phyloP scores from a whole-genome alignment of 2,888 invertebrate genomes.

The Pocota personata region DNA sequence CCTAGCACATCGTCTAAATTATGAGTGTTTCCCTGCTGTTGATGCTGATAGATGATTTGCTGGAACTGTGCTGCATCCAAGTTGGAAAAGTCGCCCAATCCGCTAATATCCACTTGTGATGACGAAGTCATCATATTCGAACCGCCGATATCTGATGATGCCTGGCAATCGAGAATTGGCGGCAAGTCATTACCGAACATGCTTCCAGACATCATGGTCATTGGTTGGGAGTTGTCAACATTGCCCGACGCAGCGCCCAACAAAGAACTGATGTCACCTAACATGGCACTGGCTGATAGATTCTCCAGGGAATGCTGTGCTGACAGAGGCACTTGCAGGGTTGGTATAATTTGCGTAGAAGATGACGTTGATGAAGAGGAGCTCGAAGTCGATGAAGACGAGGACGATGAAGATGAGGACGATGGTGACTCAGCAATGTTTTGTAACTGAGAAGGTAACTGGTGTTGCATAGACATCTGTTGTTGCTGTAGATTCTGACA shows the following conservation, averaged over 20 bases:
- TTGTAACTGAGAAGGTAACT: conserved; percentile 31
- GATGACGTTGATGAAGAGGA: conserved; percentile 44
- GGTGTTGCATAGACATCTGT: conserved; percentile 26
- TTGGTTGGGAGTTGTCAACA: conserved; percentile 22
- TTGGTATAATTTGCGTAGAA: conserved; percentile 61
- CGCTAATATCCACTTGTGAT: conserved; percentile 36
- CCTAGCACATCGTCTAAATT: conserved; percentile 55
- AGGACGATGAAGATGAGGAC: conserved; percentile 45
- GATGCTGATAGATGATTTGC: conserved; percentile 61
- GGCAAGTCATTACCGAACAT: conserved; percentile 39
- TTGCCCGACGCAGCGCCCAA: conserved; percentile 41
- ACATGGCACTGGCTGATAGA: conserved; percentile 47
- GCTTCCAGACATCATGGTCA: conserved; percentile 36
- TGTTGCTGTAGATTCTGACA: conserved; percentile 51
- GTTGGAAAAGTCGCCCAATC: conserved; percentile 48
- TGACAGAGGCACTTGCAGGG: conserved; percentile 58
- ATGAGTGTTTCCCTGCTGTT: conserved; percentile 31
- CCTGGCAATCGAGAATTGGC: conserved; percentile 30
- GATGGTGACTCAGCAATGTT: conserved; percentile 44
- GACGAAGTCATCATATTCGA: conserved; percentile 28
- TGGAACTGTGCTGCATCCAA: conserved; percentile 57
- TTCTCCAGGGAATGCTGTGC: conserved; percentile 57
- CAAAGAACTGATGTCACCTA: conserved; percentile 57
- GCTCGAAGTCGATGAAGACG: conserved; percentile 39
- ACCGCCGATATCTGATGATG: neutral